phyloP scores from a whole-genome alignment of 2,888 invertebrate genomes.

The Dermolepida albohirtum region DNA sequence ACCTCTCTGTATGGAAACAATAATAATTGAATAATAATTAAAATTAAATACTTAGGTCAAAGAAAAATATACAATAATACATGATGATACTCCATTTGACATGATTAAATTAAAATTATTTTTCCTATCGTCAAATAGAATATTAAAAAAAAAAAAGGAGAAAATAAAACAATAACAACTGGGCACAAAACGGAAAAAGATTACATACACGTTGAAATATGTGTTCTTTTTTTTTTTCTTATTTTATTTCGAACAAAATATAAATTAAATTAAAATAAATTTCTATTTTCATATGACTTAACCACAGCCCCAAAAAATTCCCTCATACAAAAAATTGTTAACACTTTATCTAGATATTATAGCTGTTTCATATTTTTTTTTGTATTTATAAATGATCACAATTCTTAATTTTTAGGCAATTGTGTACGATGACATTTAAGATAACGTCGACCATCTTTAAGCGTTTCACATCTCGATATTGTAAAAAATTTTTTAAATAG shows the following conservation, averaged over 20 bases:
- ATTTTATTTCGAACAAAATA: slow-evolving; percentile 13
- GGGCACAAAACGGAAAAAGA: slow-evolving; percentile 36
- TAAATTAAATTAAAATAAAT: slow-evolving; percentile 42
- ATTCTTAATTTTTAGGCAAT: slow-evolving; percentile 29
- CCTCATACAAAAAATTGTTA: slow-evolving; percentile 34
- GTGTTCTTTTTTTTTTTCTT: slow-evolving; percentile 22
- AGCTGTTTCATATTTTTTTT: slow-evolving; percentile 12
- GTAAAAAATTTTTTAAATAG: no score
- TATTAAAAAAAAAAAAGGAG: slow-evolving; percentile 30
- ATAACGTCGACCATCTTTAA: not conserved
- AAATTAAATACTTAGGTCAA: slow-evolving; percentile 44
- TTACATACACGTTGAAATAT: slow-evolving; percentile 37
- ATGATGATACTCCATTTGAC: slow-evolving; percentile 41
- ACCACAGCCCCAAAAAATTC: slow-evolving; percentile 50
- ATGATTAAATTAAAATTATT: slow-evolving; percentile 37
- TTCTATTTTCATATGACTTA: slow-evolving; percentile 47
- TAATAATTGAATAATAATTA: slow-evolving; percentile 43
- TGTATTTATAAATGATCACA: slow-evolving; percentile 31
- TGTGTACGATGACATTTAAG: slow-evolving; percentile 30
- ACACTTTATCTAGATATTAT: slow-evolving; percentile 37
- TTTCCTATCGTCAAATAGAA: slow-evolving; percentile 39
- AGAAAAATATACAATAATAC: slow-evolving; percentile 43
- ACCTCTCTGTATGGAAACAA: slow-evolving; percentile 30
- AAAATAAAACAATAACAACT: slow-evolving; percentile 41
- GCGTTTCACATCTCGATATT: no score